A percentile compares a stretch with the other conserved stretches of the same genome.
Evolutionary conservation across 2,113 vertebrate genomes (phyloP).

Genomic region (Asarcornis scutulata): DNA sequence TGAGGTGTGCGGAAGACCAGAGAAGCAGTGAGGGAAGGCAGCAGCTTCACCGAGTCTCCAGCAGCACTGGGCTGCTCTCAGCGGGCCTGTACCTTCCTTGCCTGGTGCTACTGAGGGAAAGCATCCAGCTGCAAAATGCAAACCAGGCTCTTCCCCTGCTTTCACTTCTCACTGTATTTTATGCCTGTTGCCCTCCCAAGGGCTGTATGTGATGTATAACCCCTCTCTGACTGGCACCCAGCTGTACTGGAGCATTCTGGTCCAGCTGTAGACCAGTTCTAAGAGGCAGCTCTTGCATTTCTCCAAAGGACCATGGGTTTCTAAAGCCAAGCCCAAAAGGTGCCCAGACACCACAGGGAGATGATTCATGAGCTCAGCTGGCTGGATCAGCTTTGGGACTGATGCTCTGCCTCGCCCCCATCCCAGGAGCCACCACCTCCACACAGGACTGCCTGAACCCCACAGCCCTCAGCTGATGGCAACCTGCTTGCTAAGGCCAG

Average conservation of each 20-base stretch:
- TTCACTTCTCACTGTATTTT: not conserved
- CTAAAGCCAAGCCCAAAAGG: not conserved
- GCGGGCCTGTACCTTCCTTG: not conserved
- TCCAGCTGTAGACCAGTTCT: not conserved
- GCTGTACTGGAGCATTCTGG: not conserved
- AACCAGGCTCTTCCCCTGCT: not conserved
- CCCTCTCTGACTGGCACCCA: not conserved
- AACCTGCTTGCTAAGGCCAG: too few species aligned
- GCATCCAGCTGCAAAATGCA: not conserved
- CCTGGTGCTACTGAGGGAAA: not conserved
- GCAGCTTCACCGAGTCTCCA: not conserved
- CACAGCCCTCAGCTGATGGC: too few species aligned
- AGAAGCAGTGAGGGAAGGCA: not conserved
- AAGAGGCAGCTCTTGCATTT: not conserved
- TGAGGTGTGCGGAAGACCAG: not conserved
- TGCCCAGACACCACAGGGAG: too few species aligned
- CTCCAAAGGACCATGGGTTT: rapidly evolving
- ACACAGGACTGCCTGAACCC: too few species aligned
- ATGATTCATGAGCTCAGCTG: too few species aligned
- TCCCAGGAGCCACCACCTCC: too few species aligned
- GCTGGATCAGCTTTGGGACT: too few species aligned
- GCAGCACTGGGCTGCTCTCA: rapidly evolving
- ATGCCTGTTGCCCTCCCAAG: not conserved
- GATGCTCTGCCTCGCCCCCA: too few species aligned
- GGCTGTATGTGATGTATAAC: not conserved